These are phyloP conservation scores for Resseliella maxima DNA, from an alignment of 2,888 invertebrate genomes.

Conservation along the genomic window DNA sequence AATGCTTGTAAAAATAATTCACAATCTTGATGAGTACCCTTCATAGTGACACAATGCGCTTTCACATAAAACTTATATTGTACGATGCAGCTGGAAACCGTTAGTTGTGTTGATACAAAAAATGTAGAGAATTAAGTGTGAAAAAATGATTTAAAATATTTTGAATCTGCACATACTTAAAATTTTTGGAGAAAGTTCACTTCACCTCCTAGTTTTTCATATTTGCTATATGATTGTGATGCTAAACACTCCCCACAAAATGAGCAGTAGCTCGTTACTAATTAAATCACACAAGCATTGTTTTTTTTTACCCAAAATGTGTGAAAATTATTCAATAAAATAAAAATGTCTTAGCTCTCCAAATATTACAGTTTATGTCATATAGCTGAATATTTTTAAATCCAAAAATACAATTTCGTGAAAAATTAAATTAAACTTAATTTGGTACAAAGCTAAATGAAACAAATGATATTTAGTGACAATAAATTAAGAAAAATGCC, in stretches of 20 bases:
- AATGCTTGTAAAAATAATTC: constrained; percentile 42
- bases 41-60: background rate
- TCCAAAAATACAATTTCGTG: background rate
- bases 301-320: too few relatives aligned
- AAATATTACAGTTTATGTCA: too few relatives aligned
- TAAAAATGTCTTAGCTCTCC: too few relatives aligned
- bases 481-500: constrained; percentile 45
- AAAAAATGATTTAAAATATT: background rate
- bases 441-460: constrained; percentile 23
- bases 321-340: too few relatives aligned
- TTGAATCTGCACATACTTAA: too few relatives aligned
- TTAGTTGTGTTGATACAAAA: background rate
- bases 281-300: too few relatives aligned
- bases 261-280: too few relatives aligned
- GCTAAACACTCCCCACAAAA: too few relatives aligned
- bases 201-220: background rate
- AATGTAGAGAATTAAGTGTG: background rate
- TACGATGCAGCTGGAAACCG: background rate
- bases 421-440: background rate
- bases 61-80: background rate
- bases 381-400: too few relatives aligned
- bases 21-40: constrained; percentile 31
- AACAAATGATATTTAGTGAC: constrained; percentile 15
- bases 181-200: too few relatives aligned
- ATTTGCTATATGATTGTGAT: background rate